Percentiles rank a stretch among this genome's conserved stretches.
Evolutionary conservation across 2,113 vertebrate genomes (phyloP).

Genomic region (Proteles cristata): DNA sequence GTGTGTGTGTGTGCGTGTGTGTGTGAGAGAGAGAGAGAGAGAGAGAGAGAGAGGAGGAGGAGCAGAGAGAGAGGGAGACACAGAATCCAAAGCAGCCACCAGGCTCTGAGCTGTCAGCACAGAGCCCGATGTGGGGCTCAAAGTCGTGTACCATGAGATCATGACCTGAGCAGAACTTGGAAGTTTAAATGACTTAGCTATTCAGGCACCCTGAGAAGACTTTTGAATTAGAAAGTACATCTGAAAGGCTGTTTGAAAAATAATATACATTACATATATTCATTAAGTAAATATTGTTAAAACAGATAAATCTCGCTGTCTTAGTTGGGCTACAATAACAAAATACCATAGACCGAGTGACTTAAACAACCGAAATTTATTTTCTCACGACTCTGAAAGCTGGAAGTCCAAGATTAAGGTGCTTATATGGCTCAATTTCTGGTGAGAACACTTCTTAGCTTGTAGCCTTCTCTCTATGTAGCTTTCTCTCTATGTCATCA

Average conservation of each 20-base stretch:
- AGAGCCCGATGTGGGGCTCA: too few relatives aligned
- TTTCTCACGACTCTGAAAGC: not conserved
- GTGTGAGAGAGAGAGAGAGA: too few relatives aligned
- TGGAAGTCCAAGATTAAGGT: not conserved
- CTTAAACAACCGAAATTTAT: not conserved
- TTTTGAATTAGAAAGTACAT: not conserved
- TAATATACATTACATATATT: not conserved
- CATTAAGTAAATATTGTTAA: conserved; percentile 1
- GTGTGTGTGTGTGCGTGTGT: too few relatives aligned
- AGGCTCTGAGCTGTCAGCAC: too few relatives aligned
- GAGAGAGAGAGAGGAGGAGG: too few relatives aligned
- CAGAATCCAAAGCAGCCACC: too few relatives aligned
- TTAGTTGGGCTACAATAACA: not conserved
- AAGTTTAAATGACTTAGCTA: too few relatives aligned
- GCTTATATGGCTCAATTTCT: not conserved
- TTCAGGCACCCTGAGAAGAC: not conserved
- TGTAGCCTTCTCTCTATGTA: not conserved
- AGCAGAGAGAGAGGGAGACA: too few relatives aligned
- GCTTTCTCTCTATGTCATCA: not conserved
- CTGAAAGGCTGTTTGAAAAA: conserved; percentile 22
- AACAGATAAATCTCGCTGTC: not conserved
- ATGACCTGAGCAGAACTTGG: too few relatives aligned
- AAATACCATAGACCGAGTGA: not conserved
- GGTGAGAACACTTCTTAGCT: not conserved
- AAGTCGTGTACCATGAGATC: too few relatives aligned